phyloP scores from a whole-genome alignment of 2,888 invertebrate species.

The Halictus quadricinctus region DNA sequence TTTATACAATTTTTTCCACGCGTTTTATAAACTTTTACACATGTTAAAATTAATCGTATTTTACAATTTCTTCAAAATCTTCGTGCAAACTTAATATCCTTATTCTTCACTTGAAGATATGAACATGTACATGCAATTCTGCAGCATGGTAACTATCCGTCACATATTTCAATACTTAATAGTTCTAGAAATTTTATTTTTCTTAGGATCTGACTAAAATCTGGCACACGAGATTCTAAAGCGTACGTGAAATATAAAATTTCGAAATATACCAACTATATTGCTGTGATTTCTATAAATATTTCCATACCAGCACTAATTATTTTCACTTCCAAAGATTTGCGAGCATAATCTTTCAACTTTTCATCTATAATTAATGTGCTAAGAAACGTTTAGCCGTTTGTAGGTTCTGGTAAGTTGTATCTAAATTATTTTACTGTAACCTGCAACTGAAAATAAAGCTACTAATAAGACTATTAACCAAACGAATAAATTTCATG shows the following conservation, averaged over 20 bases:
- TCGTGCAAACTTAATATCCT: too few relatives aligned
- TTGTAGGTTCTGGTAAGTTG: background rate
- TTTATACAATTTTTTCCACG: too few relatives aligned
- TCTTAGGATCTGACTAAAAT: background rate
- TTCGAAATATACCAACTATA: too few relatives aligned
- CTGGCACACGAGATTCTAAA: too few relatives aligned
- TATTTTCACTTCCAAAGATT: background rate
- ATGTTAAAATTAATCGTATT: background rate
- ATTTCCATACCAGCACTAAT: too few relatives aligned
- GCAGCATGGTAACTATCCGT: background rate
- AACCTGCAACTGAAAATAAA: background rate
- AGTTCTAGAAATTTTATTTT: background rate
- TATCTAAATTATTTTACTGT: background rate
- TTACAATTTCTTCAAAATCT: background rate
- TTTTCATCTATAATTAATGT: background rate
- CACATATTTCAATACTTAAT: background rate
- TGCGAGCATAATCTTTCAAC: background rate
- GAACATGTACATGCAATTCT: too few relatives aligned
- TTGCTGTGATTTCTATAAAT: too few relatives aligned
- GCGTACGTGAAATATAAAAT: too few relatives aligned
- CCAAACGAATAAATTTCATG: background rate
- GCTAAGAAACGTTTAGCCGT: background rate
- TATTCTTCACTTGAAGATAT: too few relatives aligned
- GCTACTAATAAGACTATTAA: constrained; percentile 1
- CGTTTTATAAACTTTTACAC: background rate